A percentile compares a stretch with the other conserved stretches of the same genome.
phyloP scores from a whole-genome alignment of 2,113 vertebrate species.

The Craseonycteris thonglongyai region DNA sequence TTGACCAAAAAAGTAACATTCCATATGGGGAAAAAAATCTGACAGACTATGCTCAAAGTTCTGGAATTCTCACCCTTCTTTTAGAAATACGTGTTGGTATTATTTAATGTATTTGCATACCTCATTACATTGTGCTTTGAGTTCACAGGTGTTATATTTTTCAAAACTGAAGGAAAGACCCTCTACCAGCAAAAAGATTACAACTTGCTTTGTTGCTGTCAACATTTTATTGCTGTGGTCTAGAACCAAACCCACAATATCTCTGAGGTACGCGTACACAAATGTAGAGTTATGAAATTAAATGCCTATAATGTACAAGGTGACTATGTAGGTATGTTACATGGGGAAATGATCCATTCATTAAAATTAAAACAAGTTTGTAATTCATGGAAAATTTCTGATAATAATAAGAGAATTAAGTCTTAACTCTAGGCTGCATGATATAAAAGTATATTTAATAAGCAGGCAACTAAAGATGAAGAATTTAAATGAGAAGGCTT shows the following conservation, averaged over 20 bases:
- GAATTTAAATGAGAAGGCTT: not conserved
- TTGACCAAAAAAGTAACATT: slow-evolving; percentile 26
- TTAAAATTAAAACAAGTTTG: not conserved
- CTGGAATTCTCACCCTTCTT: not conserved
- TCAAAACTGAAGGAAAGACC: not conserved
- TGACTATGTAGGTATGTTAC: not conserved
- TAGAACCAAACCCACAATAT: not conserved
- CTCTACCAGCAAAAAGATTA: not conserved
- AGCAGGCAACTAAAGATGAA: slow-evolving; percentile 25
- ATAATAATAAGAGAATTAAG: not conserved
- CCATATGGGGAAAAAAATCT: not conserved
- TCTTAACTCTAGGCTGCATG: not conserved
- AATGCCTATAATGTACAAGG: not conserved
- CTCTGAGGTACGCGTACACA: not conserved
- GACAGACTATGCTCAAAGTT: not conserved
- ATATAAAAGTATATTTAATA: not conserved
- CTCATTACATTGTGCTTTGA: not conserved
- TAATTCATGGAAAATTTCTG: not conserved
- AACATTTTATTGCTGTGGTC: not conserved
- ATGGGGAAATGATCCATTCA: not conserved
- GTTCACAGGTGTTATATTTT: not conserved
- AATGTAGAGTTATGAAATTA: not conserved
- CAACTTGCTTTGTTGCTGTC: not conserved
- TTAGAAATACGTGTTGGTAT: not conserved
- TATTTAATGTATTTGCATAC: not conserved